A percentile compares a stretch with the other conserved stretches of the same genome.
phyloP scores from a whole-genome alignment of 1,140 invertebrate genomes.

The Prorops nasuta region DNA sequence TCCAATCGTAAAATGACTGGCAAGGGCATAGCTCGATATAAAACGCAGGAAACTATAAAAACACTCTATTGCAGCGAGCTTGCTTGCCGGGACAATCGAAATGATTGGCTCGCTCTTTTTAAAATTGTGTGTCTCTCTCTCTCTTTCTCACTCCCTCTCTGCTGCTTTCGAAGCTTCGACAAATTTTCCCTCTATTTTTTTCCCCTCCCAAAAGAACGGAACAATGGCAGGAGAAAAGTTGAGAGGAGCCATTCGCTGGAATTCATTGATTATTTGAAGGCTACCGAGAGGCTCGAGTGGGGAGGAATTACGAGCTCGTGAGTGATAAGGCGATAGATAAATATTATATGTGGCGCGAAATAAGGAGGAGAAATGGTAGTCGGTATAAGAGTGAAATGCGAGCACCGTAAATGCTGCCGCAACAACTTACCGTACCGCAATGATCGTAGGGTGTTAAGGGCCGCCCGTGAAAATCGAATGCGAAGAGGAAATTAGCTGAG shows the following conservation, averaged over 20 bases:
- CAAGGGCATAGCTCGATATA: conserved; percentile 13
- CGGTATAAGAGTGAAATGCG: neutral
- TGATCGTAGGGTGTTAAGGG: conserved; percentile 28
- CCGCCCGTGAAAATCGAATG: conserved; percentile 47
- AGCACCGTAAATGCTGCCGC: conserved; percentile 24
- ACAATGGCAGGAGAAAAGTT: no score
- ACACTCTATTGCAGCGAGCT: no score
- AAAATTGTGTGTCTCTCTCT: no score
- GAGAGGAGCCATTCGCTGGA: no score
- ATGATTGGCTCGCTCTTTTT: no score
- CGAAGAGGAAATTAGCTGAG: conserved; percentile 44
- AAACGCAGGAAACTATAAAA: conserved; percentile 21
- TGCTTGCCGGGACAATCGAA: no score
- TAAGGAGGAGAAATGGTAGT: conserved; percentile 18
- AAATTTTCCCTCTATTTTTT: no score
- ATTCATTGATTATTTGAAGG: no score
- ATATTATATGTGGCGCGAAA: conserved; percentile 40
- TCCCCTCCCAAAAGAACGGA: no score
- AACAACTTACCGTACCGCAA: conserved; percentile 36
- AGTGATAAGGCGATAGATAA: conserved; percentile 48
- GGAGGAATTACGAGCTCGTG: conserved; percentile 13
- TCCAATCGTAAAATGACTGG: conserved; percentile 23
- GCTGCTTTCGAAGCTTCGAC: no score
- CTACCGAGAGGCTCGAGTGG: neutral
- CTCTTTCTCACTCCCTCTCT: no score